Base-by-base conservation (phyloP, 2,113 vertebrate genomes). In the Pseudolaguvia tuberculata region DNA sequence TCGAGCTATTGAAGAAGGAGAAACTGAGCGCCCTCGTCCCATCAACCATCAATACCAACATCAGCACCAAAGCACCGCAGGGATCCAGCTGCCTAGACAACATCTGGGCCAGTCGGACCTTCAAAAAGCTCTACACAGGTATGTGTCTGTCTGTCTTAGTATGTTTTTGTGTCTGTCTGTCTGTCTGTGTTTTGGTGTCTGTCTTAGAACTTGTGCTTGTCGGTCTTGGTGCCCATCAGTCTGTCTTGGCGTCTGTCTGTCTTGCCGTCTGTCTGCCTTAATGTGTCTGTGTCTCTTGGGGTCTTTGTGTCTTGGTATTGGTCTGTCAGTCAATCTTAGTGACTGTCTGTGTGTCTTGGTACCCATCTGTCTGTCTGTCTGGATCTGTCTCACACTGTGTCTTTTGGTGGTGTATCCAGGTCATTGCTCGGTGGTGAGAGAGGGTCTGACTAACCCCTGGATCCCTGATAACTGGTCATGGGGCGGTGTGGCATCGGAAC, bases 381-480 rank as follows among this genome's bases (percentile, higher is more conserved):
- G 42, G 62, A 39, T 39, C 27, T n/a, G n/a, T n/a, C n/a, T n/a
- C 8, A n/a, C 47, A 17, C 57, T 71, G 29, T 73, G 25, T 35
- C 31, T 70, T n/a, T 75, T 57, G 61, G 45, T 76, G 62, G n/a
- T 21, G 69, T 27, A 71, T 23, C 14, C 88, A 98, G 96, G 96
- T 76, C 92, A 95, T 79, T 96, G 93, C 84, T 81, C 85, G 5
- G 94, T 98, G 0, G 91, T 98, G 79, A 85, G 96, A 58, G 95
- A 97, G 84, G 96, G 95, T 7, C 88, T 98, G 61, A 97, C 96
- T 0, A 97, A 96, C 81, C 96, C 95, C 0, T 98, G 96, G 96
- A 98, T 98, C 83, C 96, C 96, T 0, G 95, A 98, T 27, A 94
- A 95, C 88, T 98, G 96, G 96, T 96, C 96, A 0, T 98, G 96